Base-by-base conservation (phyloP, 2,888 invertebrate species). In the Aleiodes leptofemur region DNA sequence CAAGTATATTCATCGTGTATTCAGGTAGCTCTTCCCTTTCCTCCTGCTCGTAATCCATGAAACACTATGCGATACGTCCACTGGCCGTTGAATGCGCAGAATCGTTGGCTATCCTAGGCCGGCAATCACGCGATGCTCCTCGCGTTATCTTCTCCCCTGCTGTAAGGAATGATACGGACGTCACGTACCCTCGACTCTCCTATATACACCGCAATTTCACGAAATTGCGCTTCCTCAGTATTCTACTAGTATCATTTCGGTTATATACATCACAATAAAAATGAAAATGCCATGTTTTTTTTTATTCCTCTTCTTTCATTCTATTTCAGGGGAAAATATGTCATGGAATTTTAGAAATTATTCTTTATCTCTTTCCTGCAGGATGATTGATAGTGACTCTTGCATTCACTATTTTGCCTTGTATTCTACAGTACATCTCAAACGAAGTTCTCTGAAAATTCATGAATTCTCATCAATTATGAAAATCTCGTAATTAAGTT, bases 81-180 rank as follows among this genome's bases (percentile, higher is more conserved):
- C 48, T 64, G 16, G 14, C 16, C 16, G 23, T 48, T 43, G 71
- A 76, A 73, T 76, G 74, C 69, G 72, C 78, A 78, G 73, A 78
- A 76, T 74, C 72, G 73, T 4, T 23, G 56, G 43, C 29, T 53
- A 31, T 70, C 59, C 48, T 71, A 77, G 76, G 75, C 78, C 76
- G 82, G 79, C 81, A 81, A 83, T 82, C 83, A 82, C 82, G 83
- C 82, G 80, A 82, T 79, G 79, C 79, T 82, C 79, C 82, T 78
- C 80, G 79, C 78, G 78, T 78, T 82, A 82, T 82, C 81, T 81
- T 80, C 79, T 81, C 72, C 69, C 77, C 77, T 76, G 76, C 74
- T 79, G 78, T 79, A 80, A 81, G 77, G 80, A 79, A 80, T 79
- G 77, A 77, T 77, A 77, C 79, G 75, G 79, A 79, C 81, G 81